Evolutionary conservation across 2,888 invertebrate species (phyloP).

Genomic region (Scaptomyza reducta): DNA sequence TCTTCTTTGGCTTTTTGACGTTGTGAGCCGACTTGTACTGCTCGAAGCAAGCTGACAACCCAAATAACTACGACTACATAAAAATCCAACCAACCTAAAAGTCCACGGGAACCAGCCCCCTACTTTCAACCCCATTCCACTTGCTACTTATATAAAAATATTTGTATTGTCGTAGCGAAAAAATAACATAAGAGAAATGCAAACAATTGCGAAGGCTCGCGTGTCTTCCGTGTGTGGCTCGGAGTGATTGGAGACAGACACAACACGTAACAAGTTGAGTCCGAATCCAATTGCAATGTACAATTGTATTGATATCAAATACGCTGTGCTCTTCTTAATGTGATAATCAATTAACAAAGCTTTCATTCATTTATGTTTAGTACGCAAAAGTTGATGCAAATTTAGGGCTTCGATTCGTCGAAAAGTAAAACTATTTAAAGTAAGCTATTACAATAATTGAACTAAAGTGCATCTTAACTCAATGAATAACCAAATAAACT

Average conservation of each 20-base stretch:
- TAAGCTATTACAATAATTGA: too few species aligned
- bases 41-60: constrained; percentile 54
- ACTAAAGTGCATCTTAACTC: too few species aligned
- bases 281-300: constrained; percentile 16
- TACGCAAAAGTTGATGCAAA: too few species aligned
- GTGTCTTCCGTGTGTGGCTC: constrained; percentile 15
- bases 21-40: constrained; percentile 24
- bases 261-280: constrained; percentile 28
- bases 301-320: constrained; percentile 9
- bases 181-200: constrained; percentile 45
- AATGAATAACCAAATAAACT: too few species aligned
- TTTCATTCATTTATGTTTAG: background rate
- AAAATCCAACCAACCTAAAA: background rate
- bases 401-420: too few species aligned
- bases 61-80: constrained; percentile 31
- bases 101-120: background rate
- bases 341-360: background rate
- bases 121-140: constrained; percentile 1
- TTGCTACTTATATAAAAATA: constrained; percentile 43
- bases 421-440: too few species aligned
- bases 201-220: constrained; percentile 35
- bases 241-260: constrained; percentile 15
- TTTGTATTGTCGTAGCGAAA: constrained; percentile 47
- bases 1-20: constrained; percentile 54
- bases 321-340: background rate